Conservation (phyloP, 1,140 invertebrate species). For the Pogonomyrmex californicus region DNA sequence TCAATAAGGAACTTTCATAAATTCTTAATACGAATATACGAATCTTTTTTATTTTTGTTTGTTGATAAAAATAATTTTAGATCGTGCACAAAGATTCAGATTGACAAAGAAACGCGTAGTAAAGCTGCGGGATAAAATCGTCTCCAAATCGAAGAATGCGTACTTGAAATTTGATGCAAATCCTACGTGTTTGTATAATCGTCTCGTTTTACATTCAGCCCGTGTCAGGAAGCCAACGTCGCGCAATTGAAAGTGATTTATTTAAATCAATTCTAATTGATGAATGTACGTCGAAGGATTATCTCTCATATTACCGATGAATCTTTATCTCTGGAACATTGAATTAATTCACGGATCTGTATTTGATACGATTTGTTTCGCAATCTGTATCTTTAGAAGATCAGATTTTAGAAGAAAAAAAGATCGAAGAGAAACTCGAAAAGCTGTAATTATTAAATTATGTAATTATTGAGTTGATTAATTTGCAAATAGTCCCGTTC, state of each 20-base stretch:
- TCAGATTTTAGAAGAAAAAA: not conserved
- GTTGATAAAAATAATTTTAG: constrained; percentile 5
- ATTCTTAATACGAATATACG: no score
- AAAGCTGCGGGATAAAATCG: constrained; percentile 2
- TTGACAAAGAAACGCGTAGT: not conserved
- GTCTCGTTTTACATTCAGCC: constrained; percentile 47
- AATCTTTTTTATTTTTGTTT: not conserved
- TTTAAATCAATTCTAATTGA: constrained; percentile 58
- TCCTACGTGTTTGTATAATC: constrained; percentile 25
- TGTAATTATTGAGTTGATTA: not conserved
- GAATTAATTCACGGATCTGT: not conserved
- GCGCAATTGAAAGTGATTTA: constrained; percentile 53
- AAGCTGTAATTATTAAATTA: not conserved
- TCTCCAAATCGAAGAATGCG: constrained; percentile 10
- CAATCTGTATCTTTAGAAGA: no score
- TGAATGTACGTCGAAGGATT: constrained; percentile 26
- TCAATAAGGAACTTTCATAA: no score
- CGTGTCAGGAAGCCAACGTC: constrained; percentile 21
- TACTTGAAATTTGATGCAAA: constrained; percentile 56
- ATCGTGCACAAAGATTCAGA: not conserved
- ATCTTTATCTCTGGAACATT: not conserved
- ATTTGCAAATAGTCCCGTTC: not conserved
- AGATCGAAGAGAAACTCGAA: not conserved
- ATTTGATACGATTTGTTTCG: not conserved
- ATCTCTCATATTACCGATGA: not conserved